phyloP scores from a whole-genome alignment of 2,888 invertebrate genomes.

The Tholera decimalis region DNA sequence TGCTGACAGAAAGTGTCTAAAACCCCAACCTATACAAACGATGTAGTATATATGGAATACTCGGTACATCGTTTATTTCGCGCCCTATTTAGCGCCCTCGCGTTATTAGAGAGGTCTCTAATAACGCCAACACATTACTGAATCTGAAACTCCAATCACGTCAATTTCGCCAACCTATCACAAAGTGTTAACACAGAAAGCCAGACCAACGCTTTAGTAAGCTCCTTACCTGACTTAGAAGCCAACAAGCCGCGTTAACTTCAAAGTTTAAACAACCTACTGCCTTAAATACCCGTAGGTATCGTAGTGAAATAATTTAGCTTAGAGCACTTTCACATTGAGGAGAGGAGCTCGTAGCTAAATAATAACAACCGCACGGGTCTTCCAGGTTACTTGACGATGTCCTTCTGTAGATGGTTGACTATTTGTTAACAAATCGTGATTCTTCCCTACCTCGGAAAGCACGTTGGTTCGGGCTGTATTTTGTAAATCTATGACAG shows the following conservation, averaged over 20 bases:
- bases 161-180: constrained; percentile 32
- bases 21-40: neutral
- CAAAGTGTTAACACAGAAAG: constrained; percentile 33
- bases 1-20: too few species aligned
- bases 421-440: too few species aligned
- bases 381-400: too few species aligned
- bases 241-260: constrained; percentile 43
- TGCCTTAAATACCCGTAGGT: constrained; percentile 25
- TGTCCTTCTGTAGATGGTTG: too few species aligned
- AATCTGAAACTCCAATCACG: constrained; percentile 15
- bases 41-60: too few species aligned
- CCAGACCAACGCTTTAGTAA: constrained; percentile 32
- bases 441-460: too few species aligned
- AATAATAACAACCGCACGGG: too few species aligned
- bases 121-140: constrained; percentile 23
- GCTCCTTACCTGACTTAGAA: constrained; percentile 43
- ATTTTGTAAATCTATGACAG: too few species aligned
- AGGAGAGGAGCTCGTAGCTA: neutral
- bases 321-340: constrained; percentile 6
- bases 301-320: constrained; percentile 19
- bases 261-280: constrained; percentile 37
- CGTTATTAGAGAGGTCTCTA: neutral
- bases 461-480: too few species aligned
- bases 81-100: neutral
- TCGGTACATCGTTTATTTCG: too few species aligned